These are phyloP conservation scores for Prinia subflava DNA, from an alignment of 2,113 vertebrate species.

Conservation along the genomic window DNA sequence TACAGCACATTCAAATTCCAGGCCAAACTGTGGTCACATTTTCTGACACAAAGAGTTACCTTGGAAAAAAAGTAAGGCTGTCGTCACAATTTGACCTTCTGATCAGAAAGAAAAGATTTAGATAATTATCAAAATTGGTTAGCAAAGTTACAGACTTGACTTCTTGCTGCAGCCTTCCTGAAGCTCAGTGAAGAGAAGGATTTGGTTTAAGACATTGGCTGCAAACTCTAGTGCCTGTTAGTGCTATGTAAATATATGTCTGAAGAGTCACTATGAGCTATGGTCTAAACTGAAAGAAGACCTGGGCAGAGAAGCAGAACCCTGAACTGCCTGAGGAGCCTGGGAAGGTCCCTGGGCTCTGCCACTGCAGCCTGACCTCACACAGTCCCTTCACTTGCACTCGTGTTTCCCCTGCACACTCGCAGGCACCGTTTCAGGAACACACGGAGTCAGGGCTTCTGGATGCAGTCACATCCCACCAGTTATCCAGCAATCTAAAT, in stretches of 20 bases:
- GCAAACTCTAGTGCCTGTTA: constrained; percentile 1
- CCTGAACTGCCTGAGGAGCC: background rate
- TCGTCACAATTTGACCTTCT: constrained; percentile 38
- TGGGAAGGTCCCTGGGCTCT: background rate
- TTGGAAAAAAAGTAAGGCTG: constrained; percentile 43
- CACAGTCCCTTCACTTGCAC: background rate
- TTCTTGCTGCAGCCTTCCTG: background rate
- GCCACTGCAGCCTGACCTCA: background rate
- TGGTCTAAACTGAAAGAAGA: background rate
- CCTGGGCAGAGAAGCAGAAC: background rate
- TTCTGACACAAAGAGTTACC: constrained; percentile 23
- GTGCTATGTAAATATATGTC: background rate
- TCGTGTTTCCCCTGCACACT: background rate
- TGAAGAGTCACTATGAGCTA: background rate
- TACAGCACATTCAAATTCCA: constrained; percentile 53
- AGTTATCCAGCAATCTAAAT: background rate
- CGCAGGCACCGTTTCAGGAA: background rate
- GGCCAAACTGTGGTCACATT: constrained; percentile 29
- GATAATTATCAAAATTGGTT: constrained; percentile 22
- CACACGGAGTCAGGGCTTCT: background rate
- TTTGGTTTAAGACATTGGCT: constrained; percentile 26
- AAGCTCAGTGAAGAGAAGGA: background rate
- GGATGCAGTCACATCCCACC: background rate
- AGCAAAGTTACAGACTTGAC: constrained; percentile 27
- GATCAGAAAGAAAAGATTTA: background rate